Base-by-base conservation (phyloP, 2,113 vertebrate genomes). In the Morone saxatilis region DNA sequence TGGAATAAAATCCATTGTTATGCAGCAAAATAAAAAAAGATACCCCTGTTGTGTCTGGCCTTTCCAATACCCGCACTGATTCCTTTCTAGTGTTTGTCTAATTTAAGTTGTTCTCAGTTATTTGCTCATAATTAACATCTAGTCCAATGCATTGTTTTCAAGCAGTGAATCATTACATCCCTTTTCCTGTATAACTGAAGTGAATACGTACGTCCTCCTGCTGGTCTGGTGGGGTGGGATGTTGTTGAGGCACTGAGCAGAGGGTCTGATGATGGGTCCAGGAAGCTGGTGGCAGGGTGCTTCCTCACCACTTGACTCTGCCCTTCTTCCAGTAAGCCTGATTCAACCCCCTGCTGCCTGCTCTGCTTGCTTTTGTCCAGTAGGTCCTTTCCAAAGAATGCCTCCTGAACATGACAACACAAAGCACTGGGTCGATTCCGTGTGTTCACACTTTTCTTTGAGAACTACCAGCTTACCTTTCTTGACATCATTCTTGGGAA, bases 321-420 rank as follows among this genome's bases (percentile, higher is more conserved):
- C 76, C 97, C 97, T 81, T 98, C 97, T 74, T 97, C 95, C 7
- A 95, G 71, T 38, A 96, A 75, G 54, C 97, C 93, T 45, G 95
- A 92, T 75, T 97, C 96, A 13, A 94, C 94, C 81, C 93, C 96
- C 78, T 95, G 94, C 85, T 95, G 95, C 78, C 97, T 96, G 91
- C 56, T 97, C 89, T 99, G 98, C 91, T 97, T 97, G 86, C 97
- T 99, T 87, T 97, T 98, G 92, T 99, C 97, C 80, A 99, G 93
- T 16, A 99, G 94, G 86, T 98, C 97, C 91, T 98, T 99, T 85
- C 98, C 98, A 94, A 99, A 99, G 94, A 99, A 99, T 25, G 98
- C 98, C 93, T 99, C 98, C 98, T 99, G 90, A 62, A 85, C 60
- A 88, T 62, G 57, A 84, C 69, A 84, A 86, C 74, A 90, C 69